Conservation (phyloP, 2,113 vertebrate species). For the Ariopsis seemanni region DNA sequence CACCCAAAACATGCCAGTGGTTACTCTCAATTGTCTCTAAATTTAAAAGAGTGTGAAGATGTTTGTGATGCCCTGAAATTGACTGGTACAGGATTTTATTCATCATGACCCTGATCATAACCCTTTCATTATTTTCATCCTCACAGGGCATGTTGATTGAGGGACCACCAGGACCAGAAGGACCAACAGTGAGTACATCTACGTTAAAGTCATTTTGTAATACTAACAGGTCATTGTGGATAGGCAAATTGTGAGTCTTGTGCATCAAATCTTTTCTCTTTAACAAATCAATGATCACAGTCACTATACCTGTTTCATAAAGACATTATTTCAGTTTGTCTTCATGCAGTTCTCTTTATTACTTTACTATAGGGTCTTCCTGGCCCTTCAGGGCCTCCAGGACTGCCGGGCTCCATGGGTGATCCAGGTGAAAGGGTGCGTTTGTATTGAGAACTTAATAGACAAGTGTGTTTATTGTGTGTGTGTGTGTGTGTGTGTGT, state of each 20-base stretch:
- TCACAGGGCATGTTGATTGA: conserved; percentile 87
- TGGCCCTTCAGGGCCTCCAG: conserved; percentile 79
- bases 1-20: not conserved
- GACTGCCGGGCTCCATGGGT: conserved; percentile 82
- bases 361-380: conserved; percentile 71
- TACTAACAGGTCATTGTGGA: not conserved
- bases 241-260: not conserved
- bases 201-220: not conserved
- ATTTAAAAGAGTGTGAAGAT: not conserved
- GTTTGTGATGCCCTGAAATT: not conserved
- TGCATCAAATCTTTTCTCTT: not conserved
- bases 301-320: not conserved
- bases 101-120: not conserved
- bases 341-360: not conserved
- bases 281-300: not conserved
- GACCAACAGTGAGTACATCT: conserved; percentile 79
- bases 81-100: not conserved
- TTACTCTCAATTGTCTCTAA: not conserved
- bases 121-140: conserved; percentile 19
- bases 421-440: conserved; percentile 88
- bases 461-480: not conserved
- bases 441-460: conserved; percentile 3
- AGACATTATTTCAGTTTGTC: not conserved
- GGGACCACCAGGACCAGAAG: conserved; percentile 86
- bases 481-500: too few species aligned